Evolutionary conservation across 1,140 invertebrate genomes (phyloP), one percentile per base, ranked within the genome.

Genomic region (Macrotrachela quadricornifera): DNA sequence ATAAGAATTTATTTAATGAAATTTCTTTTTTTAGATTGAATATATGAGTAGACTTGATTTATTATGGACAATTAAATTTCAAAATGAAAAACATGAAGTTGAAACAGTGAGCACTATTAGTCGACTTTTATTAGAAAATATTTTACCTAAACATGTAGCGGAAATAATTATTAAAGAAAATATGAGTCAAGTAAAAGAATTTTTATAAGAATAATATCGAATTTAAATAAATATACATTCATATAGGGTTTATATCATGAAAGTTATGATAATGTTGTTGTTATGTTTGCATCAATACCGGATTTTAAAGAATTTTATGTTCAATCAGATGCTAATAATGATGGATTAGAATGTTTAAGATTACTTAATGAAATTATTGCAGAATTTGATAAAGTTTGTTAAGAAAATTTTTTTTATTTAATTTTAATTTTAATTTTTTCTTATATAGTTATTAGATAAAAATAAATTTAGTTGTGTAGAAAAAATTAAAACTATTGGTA

Each of bases 401-500:
- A 16, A 37, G 40, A 38, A 1, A 42, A 49, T 21, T 46, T 36
- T 49, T 21, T 44, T 30, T 50, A 30, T 0, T 46, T 53, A 13
- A 43, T 17, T 53, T 43, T 37, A 9, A n/a, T 30, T 39, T 30
- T 50, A n/a, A n/a, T n/a, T n/a, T n/a, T n/a, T n/a, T n/a, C n/a
- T n/a, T n/a, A n/a, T n/a, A n/a, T n/a, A 68, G 65, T 50, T 67
- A 11, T 54, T 66, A 21, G 64, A 61, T 39, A 56, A 62, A 47
- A 53, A 58, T 13, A 52, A 56, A 41, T 67, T 63, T 42, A 80
- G 84, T 53, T 56, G 16, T 50, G 83, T 95, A 1, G 88, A 95
- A 64, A 96, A 96, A 68, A 95, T 96, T 54, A 96, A 96, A 66
- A 95, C 90, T 0, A 95, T 95, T 54, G 90, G 88, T 3, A 83